Percentiles rank a stretch among this genome's conserved stretches.
Evolutionary conservation across 2,888 invertebrate genomes (phyloP).

Genomic region (Tinea semifulvella): DNA sequence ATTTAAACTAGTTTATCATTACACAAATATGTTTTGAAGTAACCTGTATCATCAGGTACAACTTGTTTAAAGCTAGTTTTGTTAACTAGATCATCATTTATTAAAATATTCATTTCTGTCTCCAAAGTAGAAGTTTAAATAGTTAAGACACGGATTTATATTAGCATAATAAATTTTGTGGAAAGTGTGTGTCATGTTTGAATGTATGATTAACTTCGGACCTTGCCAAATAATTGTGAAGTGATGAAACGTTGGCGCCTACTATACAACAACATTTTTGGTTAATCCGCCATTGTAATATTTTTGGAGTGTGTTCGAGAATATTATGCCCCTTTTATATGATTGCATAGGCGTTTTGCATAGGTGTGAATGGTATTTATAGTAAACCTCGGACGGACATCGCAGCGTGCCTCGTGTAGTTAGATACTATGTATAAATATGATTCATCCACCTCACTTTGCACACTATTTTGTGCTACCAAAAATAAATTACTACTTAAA

Average conservation of each 20-base stretch:
- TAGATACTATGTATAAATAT: constrained; percentile 1
- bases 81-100: too few relatives aligned
- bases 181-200: constrained; percentile 11
- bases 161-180: too few relatives aligned
- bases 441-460: neutral
- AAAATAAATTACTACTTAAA: neutral
- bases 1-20: neutral
- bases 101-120: too few relatives aligned
- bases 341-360: neutral
- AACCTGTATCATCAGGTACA: neutral
- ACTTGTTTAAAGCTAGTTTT: too few relatives aligned
- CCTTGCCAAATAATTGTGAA: constrained; percentile 5
- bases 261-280: neutral
- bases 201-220: neutral
- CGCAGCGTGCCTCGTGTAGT: constrained; percentile 4
- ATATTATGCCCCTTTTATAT: neutral
- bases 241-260: neutral
- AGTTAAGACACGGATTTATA: too few relatives aligned
- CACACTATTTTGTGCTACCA: neutral
- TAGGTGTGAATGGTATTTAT: constrained; percentile 9
- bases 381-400: neutral
- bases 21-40: neutral
- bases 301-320: neutral
- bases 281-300: neutral
- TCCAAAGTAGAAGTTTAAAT: too few relatives aligned